Base-by-base conservation (phyloP, 1,140 invertebrate genomes). In the Anoplophora glabripennis region DNA sequence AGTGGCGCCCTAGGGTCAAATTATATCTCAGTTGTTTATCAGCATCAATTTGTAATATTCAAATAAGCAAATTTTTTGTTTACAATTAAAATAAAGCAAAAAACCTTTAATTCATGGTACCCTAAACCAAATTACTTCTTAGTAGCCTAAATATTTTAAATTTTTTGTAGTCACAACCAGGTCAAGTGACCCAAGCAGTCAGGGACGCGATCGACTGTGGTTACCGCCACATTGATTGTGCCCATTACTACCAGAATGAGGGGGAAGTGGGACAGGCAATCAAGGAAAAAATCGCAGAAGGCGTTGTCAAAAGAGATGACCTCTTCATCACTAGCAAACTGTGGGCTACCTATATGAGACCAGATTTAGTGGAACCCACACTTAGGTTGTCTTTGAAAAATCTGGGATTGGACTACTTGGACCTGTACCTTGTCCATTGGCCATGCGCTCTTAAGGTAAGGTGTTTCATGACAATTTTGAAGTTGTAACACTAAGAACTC, bases 341-440 rank as follows among this genome's bases (percentile, higher is more conserved):
- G 42, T 88, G 85, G 86, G 84, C 84, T 64, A 87, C 83, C 0
- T 85, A 78, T 72, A 85, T 88, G 68, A 76, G 72, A 1, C 72
- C 76, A 53, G 79, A 85, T 12, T 66, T 82, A 1, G 89, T 92
- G 8, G 72, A 84, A 11, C 75, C 78, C 21, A 77, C 82, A 9
- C 75, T 88, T 9, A 83, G 82, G 65, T 76, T 84, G 58, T 86
- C 87, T 0, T 73, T 93, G 12, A 70, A 76, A 4, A 80, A 83
- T 61, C 78, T 93, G 4, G 81, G 83, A 2, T 72, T 92, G 34
- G 79, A 84, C n/a, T 92, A 92, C 66, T 67, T 93, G 0, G 90
- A 93, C 73, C 75, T 93, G 5, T 92, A 86, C 66, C 78, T 93
- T 0, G 82, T 93, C 45, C 90, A 93, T 69, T 92, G 87, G 86